These are phyloP conservation scores for Brachyrhaphis roseni DNA, from an alignment of 2,797 vertebrate species.

Conservation along the genomic window DNA sequence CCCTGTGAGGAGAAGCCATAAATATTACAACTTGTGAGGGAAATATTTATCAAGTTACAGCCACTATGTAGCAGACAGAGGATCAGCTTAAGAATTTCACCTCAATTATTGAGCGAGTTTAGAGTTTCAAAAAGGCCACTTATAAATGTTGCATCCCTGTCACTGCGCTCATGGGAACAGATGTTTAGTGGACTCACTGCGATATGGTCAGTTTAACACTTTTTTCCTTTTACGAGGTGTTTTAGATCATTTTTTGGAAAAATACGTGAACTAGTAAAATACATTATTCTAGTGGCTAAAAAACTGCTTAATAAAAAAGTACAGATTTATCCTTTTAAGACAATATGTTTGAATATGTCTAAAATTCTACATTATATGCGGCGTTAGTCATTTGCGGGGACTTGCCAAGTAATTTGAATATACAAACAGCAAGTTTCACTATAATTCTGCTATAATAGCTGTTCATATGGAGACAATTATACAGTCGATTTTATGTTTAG, in stretches of 20 bases:
- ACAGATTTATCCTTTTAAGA: background rate
- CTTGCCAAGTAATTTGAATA: background rate
- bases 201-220: background rate
- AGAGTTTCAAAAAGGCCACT: background rate
- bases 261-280: background rate
- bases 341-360: background rate
- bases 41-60: constrained; percentile 11
- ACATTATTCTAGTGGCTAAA: background rate
- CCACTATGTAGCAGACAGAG: constrained; percentile 1
- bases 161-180: background rate
- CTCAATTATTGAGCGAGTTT: constrained; percentile 21
- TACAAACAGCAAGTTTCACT: background rate
- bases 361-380: background rate
- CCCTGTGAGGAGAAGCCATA: background rate
- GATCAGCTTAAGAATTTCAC: constrained; percentile 4
- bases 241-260: background rate
- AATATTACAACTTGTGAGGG: background rate
- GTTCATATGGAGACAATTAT: background rate
- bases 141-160: background rate
- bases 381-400: background rate
- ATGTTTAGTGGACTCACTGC: background rate
- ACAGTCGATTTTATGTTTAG: background rate
- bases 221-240: background rate
- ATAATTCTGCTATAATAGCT: background rate
- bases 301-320: background rate